Conservation (phyloP, 92 coral and sea anemone genomes). For the Hydrozoanthus gracilis region DNA sequence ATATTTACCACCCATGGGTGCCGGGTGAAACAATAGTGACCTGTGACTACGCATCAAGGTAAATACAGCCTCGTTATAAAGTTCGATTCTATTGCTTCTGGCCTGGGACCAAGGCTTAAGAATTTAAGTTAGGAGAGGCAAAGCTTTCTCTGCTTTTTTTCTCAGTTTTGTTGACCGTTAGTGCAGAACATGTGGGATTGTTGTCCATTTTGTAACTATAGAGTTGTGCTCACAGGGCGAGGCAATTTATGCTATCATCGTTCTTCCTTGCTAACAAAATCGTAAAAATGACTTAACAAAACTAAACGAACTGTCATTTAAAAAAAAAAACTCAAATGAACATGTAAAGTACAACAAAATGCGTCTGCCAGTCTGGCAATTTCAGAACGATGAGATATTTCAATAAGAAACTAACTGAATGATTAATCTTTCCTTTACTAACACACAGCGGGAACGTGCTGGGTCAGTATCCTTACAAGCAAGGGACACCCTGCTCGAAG, state of each 20-base stretch:
- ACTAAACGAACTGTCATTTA: too few species aligned
- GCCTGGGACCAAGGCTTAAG: not conserved
- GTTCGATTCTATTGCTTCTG: too few species aligned
- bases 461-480: constrained; percentile 66
- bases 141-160: too few species aligned
- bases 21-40: constrained; percentile 66
- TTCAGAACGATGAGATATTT: not conserved
- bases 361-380: not conserved
- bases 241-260: too few species aligned
- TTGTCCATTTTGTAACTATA: too few species aligned
- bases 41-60: constrained; percentile 73
- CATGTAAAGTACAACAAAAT: too few species aligned
- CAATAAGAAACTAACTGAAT: not conserved
- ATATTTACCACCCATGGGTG: constrained; percentile 34
- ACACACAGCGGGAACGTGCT: constrained; percentile 60
- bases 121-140: not conserved
- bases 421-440: not conserved
- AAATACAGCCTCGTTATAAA: not conserved
- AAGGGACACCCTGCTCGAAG: constrained; percentile 74
- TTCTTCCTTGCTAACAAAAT: too few species aligned
- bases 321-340: too few species aligned
- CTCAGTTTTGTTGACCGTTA: too few species aligned
- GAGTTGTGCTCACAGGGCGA: too few species aligned
- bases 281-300: too few species aligned
- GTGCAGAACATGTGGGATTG: too few species aligned